Evolutionary conservation across 1,140 invertebrate species (phyloP).

Genomic region (Brachionus sp.): DNA sequence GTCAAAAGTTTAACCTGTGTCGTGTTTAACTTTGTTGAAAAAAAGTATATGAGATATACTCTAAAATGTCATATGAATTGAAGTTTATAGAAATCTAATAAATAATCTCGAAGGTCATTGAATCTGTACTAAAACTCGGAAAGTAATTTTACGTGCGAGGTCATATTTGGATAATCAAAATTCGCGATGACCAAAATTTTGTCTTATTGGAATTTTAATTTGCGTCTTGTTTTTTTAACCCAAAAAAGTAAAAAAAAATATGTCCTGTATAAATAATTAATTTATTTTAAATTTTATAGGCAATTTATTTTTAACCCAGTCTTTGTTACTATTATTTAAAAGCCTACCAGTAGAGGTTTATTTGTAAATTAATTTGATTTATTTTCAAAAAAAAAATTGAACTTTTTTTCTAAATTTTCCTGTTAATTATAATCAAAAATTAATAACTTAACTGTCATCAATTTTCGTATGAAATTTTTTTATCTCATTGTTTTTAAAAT

Average conservation of each 20-base stretch:
- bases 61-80: background rate
- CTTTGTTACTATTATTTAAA: background rate
- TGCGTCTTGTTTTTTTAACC: background rate
- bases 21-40: background rate
- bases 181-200: background rate
- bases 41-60: background rate
- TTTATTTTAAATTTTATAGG: background rate
- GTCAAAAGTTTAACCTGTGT: background rate
- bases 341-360: background rate
- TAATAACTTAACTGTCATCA: background rate
- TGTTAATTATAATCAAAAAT: background rate
- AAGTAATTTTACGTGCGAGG: background rate
- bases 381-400: background rate
- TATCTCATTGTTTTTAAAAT: background rate
- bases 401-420: background rate
- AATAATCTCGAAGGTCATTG: background rate
- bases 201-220: background rate
- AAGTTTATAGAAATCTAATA: background rate
- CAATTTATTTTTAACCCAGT: background rate
- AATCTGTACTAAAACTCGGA: background rate
- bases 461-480: background rate
- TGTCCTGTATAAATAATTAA: background rate
- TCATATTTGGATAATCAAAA: background rate
- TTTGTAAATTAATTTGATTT: background rate
- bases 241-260: background rate